phyloP scores from a whole-genome alignment of 2,888 invertebrate genomes.

The Cactoblastis cactorum region DNA sequence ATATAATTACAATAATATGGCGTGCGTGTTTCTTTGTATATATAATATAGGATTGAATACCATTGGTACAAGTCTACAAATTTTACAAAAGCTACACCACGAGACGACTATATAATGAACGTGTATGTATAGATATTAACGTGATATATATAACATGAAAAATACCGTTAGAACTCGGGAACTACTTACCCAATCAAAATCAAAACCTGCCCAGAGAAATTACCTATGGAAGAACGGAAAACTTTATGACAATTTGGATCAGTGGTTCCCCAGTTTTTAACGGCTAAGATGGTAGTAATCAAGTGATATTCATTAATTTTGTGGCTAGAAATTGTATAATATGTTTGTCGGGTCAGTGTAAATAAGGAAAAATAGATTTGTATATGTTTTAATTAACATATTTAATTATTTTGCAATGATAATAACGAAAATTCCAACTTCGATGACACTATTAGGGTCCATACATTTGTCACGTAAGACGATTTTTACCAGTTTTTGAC shows the following conservation, averaged over 20 bases:
- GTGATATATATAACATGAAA: neutral
- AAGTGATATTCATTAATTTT: neutral
- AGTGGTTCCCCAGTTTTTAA: constrained; percentile 14
- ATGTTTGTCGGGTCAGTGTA: neutral
- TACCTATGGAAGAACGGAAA: constrained; percentile 14
- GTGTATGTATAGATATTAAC: constrained; percentile 4
- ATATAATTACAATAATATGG: neutral
- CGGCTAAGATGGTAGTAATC: neutral
- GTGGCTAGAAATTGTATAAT: neutral
- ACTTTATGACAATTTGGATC: constrained; percentile 10
- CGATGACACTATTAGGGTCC: too few species aligned
- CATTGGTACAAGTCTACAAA: neutral
- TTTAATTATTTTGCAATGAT: too few species aligned
- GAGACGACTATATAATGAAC: neutral
- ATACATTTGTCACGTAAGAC: too few species aligned
- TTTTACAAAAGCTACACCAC: neutral
- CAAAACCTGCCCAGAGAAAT: constrained; percentile 13
- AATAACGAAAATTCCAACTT: too few species aligned
- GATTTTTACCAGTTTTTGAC: too few species aligned
- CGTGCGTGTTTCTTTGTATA: constrained; percentile 1
- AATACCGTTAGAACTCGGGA: constrained; percentile 13
- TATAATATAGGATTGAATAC: neutral
- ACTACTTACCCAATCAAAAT: constrained; percentile 14
- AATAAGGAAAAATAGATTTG: neutral
- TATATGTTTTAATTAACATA: too few species aligned